Conservation (phyloP, 2,797 vertebrate species). For the Oophaga sylvatica region DNA sequence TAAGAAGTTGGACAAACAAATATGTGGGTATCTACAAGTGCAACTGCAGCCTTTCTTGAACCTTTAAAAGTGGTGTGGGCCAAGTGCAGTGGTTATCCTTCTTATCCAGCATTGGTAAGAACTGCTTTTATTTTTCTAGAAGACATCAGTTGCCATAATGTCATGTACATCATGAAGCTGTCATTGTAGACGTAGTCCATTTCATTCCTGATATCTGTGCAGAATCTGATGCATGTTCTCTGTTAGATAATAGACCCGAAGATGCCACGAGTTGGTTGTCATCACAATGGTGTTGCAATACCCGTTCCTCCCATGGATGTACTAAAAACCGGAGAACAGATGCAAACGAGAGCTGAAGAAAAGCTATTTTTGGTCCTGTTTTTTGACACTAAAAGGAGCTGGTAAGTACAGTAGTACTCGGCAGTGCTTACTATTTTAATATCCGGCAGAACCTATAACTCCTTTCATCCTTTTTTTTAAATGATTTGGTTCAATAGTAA, state of each 20-base stretch:
- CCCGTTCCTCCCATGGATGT: slow-evolving; percentile 93
- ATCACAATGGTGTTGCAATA: slow-evolving; percentile 96
- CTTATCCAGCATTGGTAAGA: slow-evolving; percentile 98
- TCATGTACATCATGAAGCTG: not conserved
- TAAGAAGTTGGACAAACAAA: slow-evolving; percentile 94
- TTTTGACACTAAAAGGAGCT: slow-evolving; percentile 98
- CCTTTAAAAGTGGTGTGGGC: slow-evolving; percentile 98
- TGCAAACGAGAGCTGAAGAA: slow-evolving; percentile 97
- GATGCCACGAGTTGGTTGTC: slow-evolving; percentile 94
- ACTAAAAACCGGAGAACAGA: slow-evolving; percentile 93
- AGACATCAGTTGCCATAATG: too few species aligned
- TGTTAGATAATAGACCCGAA: slow-evolving; percentile 93
- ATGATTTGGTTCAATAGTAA: too few species aligned
- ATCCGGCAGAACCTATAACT: not conserved
- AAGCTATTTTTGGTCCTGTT: slow-evolving; percentile 95
- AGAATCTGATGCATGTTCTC: not conserved
- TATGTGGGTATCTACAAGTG: slow-evolving; percentile 95
- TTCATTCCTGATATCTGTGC: not conserved
- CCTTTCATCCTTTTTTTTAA: too few species aligned
- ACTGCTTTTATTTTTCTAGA: not conserved
- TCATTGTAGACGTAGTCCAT: not conserved
- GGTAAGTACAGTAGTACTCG: slow-evolving; percentile 77
- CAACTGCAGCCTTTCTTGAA: slow-evolving; percentile 90
- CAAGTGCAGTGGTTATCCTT: slow-evolving; percentile 99
- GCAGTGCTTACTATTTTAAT: not conserved